Evolutionary conservation across 1,140 invertebrate species (phyloP).

Genomic region (Vanessa tameamea): DNA sequence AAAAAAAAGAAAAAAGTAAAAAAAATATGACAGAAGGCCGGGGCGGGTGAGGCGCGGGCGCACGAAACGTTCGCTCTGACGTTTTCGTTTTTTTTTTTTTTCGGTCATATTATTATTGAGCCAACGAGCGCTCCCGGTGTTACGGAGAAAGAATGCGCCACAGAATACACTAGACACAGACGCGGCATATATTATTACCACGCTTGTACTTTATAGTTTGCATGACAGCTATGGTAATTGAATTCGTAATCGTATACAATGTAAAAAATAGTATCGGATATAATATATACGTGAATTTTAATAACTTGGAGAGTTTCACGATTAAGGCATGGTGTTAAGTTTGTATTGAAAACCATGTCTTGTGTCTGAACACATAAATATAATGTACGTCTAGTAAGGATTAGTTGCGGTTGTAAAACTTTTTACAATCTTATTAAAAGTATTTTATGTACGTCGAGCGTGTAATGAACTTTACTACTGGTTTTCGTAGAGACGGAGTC

Average conservation of each 20-base stretch:
- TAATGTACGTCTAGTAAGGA: conserved; percentile 23
- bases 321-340: background rate
- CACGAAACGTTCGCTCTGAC: conserved; percentile 66
- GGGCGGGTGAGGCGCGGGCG: conserved; percentile 57
- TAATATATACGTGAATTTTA: conserved; percentile 13
- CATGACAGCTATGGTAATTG: conserved; percentile 46
- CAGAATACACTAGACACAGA: conserved; percentile 57
- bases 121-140: conserved; percentile 74
- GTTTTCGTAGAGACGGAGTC: conserved; percentile 7
- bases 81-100: conserved; percentile 68
- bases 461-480: conserved; percentile 17
- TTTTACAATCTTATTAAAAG: conserved; percentile 37
- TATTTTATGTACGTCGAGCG: conserved; percentile 19
- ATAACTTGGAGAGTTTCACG: background rate
- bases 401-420: conserved; percentile 25
- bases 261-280: conserved; percentile 32
- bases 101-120: conserved; percentile 76
- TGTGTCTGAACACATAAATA: background rate
- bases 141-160: conserved; percentile 76
- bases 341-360: background rate
- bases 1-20: conserved; percentile 51
- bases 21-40: conserved; percentile 69
- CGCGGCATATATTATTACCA: conserved; percentile 44
- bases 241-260: conserved; percentile 42
- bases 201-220: conserved; percentile 37